Evolutionary conservation across 2,888 invertebrate genomes (phyloP).

Genomic region (Drosophila flavopinicola): DNA sequence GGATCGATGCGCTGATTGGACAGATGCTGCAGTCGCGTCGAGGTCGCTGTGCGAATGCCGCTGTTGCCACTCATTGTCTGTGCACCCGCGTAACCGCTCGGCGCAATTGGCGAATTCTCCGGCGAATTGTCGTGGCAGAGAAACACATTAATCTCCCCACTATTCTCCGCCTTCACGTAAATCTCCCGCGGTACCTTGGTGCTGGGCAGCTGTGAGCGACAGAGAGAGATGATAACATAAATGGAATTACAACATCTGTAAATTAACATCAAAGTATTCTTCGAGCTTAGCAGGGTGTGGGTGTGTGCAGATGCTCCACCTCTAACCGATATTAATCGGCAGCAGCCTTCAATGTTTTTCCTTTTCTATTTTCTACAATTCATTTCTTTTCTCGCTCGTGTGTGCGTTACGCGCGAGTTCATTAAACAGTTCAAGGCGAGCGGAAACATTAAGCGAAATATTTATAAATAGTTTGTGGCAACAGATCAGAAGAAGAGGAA

Average conservation of each 20-base stretch:
- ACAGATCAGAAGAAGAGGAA: constrained; percentile 11
- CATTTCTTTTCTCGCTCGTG: no score
- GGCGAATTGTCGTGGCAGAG: constrained; percentile 93
- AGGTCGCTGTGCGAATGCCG: constrained; percentile 67
- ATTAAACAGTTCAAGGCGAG: constrained; percentile 76
- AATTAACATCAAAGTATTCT: constrained; percentile 5
- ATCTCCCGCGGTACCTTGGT: constrained; percentile 90
- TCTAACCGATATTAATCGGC: constrained; percentile 31
- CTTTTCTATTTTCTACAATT: not conserved
- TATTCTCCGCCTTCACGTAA: constrained; percentile 93
- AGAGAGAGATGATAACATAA: not conserved
- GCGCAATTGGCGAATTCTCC: constrained; percentile 83
- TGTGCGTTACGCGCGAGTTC: constrained; percentile 57
- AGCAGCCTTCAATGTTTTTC: not conserved
- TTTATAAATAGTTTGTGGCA: constrained; percentile 70
- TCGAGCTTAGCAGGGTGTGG: no score
- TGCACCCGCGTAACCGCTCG: constrained; percentile 55
- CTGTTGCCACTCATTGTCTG: constrained; percentile 19
- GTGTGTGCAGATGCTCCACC: no score
- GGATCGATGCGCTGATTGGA: constrained; percentile 85
- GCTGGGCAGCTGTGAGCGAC: constrained; percentile 86
- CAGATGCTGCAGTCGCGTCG: constrained; percentile 67
- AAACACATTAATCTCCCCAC: constrained; percentile 97
- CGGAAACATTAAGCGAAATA: constrained; percentile 75
- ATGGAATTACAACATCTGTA: not conserved